Conservation (phyloP, 1,140 invertebrate species). For the Drosophila sechellia region DNA sequence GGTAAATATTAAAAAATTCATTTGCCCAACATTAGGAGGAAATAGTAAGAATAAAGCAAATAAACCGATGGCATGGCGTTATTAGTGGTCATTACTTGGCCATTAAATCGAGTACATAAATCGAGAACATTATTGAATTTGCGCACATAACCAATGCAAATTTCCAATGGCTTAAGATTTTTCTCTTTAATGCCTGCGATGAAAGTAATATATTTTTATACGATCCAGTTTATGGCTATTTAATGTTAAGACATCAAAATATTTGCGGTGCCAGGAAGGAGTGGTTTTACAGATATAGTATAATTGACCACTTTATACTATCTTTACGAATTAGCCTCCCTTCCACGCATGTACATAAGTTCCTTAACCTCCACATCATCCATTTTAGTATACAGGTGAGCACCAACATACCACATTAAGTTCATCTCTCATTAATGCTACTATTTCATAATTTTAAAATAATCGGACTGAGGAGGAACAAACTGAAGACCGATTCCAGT, state of each 20-base stretch:
- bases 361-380: neutral
- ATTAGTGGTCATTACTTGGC: neutral
- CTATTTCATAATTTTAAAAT: conserved; percentile 77
- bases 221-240: conserved; percentile 23
- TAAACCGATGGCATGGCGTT: neutral
- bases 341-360: too few relatives aligned
- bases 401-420: conserved; percentile 37
- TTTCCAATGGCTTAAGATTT: conserved; percentile 25
- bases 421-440: conserved; percentile 67
- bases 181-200: conserved; percentile 8
- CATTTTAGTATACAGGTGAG: too few relatives aligned
- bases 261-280: conserved; percentile 6
- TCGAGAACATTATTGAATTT: conserved; percentile 3
- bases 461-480: conserved; percentile 12
- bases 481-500: conserved; percentile 49
- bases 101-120: conserved; percentile 8
- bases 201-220: conserved; percentile 43
- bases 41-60: conserved; percentile 8
- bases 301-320: neutral
- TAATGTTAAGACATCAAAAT: conserved; percentile 37
- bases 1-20: conserved; percentile 30
- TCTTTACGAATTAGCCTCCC: neutral
- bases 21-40: neutral
- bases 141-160: conserved; percentile 11
- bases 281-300: neutral